Conservation (phyloP, 2,113 vertebrate species). For the Peucedramus taeniatus region DNA sequence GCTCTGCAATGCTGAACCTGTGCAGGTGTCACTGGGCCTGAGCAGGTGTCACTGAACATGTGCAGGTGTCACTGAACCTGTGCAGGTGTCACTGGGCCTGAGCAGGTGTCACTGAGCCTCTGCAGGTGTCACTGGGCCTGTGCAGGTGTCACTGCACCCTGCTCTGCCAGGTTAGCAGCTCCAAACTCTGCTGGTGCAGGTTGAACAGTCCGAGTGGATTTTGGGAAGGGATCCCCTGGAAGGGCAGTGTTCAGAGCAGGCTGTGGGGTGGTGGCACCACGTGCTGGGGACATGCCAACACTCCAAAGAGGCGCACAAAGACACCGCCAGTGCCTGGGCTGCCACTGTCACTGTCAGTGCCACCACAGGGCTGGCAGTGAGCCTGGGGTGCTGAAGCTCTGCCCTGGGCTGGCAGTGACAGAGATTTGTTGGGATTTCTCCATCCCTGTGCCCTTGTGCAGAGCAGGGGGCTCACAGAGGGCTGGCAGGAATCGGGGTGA, state of each 20-base stretch:
- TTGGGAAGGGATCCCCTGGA: neutral
- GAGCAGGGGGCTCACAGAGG: neutral
- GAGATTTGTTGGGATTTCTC: accelerated
- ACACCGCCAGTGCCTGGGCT: neutral
- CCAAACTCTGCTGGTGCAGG: neutral
- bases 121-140: neutral
- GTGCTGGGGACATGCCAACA: neutral
- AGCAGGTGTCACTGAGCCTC: neutral
- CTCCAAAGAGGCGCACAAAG: neutral
- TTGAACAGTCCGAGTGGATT: accelerated
- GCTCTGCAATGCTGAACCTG: too few relatives aligned
- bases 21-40: neutral
- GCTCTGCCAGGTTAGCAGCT: neutral
- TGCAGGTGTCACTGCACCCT: neutral
- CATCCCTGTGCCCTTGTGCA: neutral
- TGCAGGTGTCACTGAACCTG: neutral
- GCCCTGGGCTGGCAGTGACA: neutral
- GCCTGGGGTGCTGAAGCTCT: neutral
- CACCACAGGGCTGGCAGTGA: neutral
- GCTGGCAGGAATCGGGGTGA: accelerated
- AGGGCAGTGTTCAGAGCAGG: neutral
- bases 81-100: too few relatives aligned
- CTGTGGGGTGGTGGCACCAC: neutral
- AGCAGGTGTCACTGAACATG: neutral
- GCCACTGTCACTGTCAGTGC: neutral